These are phyloP conservation scores for Pammene aurita DNA, from an alignment of 2,888 invertebrate genomes.

Conservation along the genomic window DNA sequence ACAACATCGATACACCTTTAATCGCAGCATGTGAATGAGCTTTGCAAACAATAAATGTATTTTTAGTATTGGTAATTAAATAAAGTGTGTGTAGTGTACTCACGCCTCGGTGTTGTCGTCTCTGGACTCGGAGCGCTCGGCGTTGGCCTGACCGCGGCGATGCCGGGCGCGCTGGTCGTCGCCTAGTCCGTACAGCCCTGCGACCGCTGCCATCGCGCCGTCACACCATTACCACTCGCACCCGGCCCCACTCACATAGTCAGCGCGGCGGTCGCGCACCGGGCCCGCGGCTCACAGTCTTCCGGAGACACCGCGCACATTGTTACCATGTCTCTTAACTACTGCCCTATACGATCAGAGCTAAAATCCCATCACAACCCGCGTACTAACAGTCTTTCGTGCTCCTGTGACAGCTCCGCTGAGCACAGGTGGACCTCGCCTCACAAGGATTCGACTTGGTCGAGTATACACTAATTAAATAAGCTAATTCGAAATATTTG, in stretches of 20 bases:
- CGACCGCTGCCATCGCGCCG: conserved; percentile 88
- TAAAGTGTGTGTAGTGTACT: conserved; percentile 56
- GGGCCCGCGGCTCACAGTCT: conserved; percentile 11
- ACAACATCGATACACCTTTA: background rate
- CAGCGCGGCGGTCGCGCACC: conserved; percentile 29
- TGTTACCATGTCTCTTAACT: conserved; percentile 36
- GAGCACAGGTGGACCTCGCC: conserved; percentile 39
- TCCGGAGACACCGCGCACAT: conserved; percentile 42
- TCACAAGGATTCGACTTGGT: conserved; percentile 41
- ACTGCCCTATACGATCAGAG: conserved; percentile 21
- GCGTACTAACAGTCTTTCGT: conserved; percentile 37
- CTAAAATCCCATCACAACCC: conserved; percentile 39
- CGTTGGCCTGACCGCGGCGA: conserved; percentile 84
- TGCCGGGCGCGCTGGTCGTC: conserved; percentile 86
- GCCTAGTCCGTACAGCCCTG: conserved; percentile 90
- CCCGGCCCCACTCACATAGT: conserved; percentile 50
- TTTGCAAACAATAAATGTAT: too few species aligned
- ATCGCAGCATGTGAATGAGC: too few species aligned
- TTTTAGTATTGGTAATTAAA: background rate
- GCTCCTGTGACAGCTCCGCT: conserved; percentile 42
- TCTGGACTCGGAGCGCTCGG: conserved; percentile 86
- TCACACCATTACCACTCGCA: conserved; percentile 56
- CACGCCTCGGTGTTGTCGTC: conserved; percentile 84
- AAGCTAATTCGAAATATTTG: conserved; percentile 42
- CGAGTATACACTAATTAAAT: conserved; percentile 37